Conservation (phyloP, 2,797 vertebrate genomes). For the Amphiprion clarkii region DNA sequence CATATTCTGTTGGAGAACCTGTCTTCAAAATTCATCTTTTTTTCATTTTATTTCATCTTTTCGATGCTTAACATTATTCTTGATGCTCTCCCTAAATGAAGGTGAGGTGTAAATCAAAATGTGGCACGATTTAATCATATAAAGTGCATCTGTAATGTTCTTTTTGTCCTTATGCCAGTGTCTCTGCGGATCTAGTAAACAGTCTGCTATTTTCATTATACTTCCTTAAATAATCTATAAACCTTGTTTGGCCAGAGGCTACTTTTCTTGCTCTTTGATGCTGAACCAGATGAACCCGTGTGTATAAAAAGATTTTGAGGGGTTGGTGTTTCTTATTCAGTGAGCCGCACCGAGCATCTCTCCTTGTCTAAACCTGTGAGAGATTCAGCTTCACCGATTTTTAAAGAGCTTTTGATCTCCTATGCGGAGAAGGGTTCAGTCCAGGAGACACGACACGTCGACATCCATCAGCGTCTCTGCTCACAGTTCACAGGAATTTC, state of each 20-base stretch:
- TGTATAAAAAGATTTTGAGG: conserved; percentile 12
- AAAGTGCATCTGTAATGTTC: too few relatives aligned
- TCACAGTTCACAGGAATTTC: conserved; percentile 3
- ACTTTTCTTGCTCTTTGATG: conserved; percentile 10
- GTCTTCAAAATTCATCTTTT: too few relatives aligned
- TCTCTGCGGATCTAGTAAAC: too few relatives aligned
- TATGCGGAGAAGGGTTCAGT: conserved; percentile 41
- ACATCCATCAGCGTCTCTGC: conserved; percentile 51
- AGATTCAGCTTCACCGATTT: conserved; percentile 41
- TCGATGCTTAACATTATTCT: too few relatives aligned
- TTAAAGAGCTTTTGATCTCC: conserved; percentile 63
- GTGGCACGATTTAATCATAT: too few relatives aligned
- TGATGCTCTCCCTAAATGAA: too few relatives aligned
- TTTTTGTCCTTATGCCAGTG: too few relatives aligned
- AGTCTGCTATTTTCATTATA: too few relatives aligned
- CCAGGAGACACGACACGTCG: conserved; percentile 33
- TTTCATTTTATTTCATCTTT: too few relatives aligned
- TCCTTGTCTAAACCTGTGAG: conserved; percentile 44
- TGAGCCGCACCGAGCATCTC: conserved; percentile 15
- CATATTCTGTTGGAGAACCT: too few relatives aligned
- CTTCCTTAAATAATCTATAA: not conserved
- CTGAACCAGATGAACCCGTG: conserved; percentile 21
- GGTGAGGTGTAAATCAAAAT: too few relatives aligned
- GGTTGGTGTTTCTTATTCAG: conserved; percentile 13
- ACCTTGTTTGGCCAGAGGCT: not conserved